Evolutionary conservation across 2,888 invertebrate genomes (phyloP).

Genomic region (Sphecodes monilicornis): DNA sequence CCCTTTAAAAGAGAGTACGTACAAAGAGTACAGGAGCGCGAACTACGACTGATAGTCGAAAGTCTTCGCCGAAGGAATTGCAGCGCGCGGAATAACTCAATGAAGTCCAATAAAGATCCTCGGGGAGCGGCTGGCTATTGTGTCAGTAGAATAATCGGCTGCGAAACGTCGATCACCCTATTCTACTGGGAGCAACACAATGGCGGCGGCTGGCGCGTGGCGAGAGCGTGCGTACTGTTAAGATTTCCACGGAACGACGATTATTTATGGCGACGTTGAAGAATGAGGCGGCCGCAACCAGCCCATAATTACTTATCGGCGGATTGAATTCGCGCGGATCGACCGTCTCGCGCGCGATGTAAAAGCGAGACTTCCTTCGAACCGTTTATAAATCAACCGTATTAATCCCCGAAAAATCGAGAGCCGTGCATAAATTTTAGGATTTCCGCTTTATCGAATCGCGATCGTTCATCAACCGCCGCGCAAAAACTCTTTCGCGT

Average conservation of each 20-base stretch:
- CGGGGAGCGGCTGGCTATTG: conserved; percentile 16
- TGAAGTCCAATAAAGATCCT: conserved; percentile 15
- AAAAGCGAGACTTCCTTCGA: conserved; percentile 46
- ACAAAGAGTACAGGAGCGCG: neutral
- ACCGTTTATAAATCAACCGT: conserved; percentile 48
- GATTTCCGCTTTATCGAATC: conserved; percentile 45
- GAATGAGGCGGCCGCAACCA: conserved; percentile 37
- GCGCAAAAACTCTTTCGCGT: conserved; percentile 48
- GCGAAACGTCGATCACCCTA: conserved; percentile 45
- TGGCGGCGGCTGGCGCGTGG: conserved; percentile 17
- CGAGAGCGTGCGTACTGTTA: conserved; percentile 10
- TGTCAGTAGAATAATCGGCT: conserved; percentile 35
- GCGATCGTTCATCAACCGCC: conserved; percentile 53
- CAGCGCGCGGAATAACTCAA: neutral
- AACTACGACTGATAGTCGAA: neutral
- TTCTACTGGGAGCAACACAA: conserved; percentile 16
- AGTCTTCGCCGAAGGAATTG: neutral
- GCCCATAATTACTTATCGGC: conserved; percentile 54
- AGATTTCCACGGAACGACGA: conserved; percentile 40
- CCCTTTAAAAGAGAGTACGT: neutral
- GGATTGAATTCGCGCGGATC: conserved; percentile 44
- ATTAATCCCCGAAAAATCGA: conserved; percentile 60
- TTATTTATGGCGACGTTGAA: conserved; percentile 53
- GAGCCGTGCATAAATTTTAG: conserved; percentile 52
- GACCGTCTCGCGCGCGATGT: conserved; percentile 34